Evolutionary conservation across 2,113 vertebrate species (phyloP).

Genomic region (Balaenoptera acutorostrata): DNA sequence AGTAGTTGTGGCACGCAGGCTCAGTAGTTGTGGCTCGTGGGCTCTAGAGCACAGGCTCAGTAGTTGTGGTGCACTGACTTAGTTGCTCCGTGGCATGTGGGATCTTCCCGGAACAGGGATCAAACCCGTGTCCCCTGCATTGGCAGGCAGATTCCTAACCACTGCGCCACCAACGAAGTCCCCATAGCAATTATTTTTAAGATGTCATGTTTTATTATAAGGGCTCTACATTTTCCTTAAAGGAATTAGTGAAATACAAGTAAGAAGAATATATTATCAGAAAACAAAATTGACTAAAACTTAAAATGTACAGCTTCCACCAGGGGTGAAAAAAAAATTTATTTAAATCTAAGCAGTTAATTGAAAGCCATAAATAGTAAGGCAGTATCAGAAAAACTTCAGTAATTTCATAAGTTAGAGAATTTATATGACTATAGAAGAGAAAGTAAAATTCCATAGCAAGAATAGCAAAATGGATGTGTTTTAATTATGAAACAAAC

Average conservation of each 20-base stretch:
- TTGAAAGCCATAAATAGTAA: constrained; percentile 27
- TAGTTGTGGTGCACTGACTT: no score
- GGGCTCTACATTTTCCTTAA: background rate
- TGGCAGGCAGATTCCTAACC: no score
- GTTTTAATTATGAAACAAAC: constrained; percentile 36
- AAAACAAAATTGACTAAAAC: background rate
- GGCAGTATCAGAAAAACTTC: background rate
- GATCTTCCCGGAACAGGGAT: no score
- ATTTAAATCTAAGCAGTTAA: constrained; percentile 43
- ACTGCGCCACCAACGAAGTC: no score
- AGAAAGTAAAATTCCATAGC: background rate
- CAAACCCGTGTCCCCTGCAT: no score
- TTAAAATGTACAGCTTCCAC: background rate
- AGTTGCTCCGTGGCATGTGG: no score
- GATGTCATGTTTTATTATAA: background rate
- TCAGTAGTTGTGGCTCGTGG: no score
- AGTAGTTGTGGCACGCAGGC: no score
- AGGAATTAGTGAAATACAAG: background rate
- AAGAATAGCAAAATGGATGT: constrained; percentile 26
- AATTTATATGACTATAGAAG: background rate
- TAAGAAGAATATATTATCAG: background rate
- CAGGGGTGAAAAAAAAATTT: background rate
- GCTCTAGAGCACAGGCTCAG: no score
- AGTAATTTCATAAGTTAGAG: background rate
- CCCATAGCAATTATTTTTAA: background rate